Percentiles rank a stretch among this genome's conserved stretches.
Evolutionary conservation across 2,888 invertebrate species (phyloP).

Genomic region (Resseliella maxima): DNA sequence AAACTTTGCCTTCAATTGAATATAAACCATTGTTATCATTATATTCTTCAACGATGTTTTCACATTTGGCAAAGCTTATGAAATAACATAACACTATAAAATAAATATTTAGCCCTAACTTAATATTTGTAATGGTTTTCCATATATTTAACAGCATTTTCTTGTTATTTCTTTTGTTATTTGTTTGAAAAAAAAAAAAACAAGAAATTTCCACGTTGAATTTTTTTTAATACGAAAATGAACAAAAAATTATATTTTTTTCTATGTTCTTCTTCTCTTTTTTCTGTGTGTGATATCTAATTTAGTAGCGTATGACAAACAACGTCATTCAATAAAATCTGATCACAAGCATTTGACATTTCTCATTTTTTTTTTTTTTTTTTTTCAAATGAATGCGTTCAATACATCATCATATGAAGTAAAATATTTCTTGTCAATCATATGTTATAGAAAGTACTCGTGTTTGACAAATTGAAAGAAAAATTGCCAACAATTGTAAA

Average conservation of each 20-base stretch:
- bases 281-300: too few species aligned
- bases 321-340: constrained; percentile 48
- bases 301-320: background rate
- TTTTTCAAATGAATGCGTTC: background rate
- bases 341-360: background rate
- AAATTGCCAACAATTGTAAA: background rate
- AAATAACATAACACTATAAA: background rate
- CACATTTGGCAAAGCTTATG: constrained; percentile 7
- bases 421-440: background rate
- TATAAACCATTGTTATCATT: constrained; percentile 69
- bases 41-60: constrained; percentile 13
- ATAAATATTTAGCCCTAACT: background rate
- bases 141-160: constrained; percentile 41
- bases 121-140: background rate
- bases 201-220: too few species aligned
- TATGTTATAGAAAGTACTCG: background rate
- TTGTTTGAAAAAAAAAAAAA: background rate
- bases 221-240: background rate
- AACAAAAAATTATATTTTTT: background rate
- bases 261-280: too few species aligned
- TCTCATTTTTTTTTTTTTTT: too few species aligned
- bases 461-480: background rate
- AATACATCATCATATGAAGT: background rate
- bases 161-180: background rate
- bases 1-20: constrained; percentile 84